These are phyloP conservation scores for Axis porcinus DNA, from an alignment of 2,113 vertebrate species.

Conservation along the genomic window DNA sequence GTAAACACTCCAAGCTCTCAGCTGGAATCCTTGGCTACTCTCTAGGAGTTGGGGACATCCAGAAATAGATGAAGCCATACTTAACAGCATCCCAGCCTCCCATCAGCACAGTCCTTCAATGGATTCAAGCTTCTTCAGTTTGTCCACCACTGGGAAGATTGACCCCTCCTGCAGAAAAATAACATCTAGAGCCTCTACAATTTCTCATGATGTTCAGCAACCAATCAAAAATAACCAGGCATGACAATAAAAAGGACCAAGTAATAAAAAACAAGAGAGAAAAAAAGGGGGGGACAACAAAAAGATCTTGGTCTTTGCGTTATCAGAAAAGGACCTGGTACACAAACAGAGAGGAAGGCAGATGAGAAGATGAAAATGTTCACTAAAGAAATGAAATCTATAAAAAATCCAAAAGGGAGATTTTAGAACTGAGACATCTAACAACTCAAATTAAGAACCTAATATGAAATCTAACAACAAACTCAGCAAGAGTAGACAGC, in stretches of 20 bases:
- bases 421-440: neutral
- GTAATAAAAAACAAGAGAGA: neutral
- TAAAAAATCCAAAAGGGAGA: neutral
- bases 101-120: neutral
- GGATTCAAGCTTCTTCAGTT: neutral
- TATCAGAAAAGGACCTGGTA: neutral
- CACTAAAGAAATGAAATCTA: neutral
- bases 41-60: neutral
- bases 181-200: neutral
- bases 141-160: neutral
- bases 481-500: neutral
- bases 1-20: neutral
- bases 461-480: neutral
- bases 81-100: neutral
- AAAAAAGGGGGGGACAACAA: neutral
- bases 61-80: neutral
- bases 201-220: neutral
- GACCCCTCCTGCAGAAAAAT: neutral
- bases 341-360: neutral
- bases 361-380: neutral
- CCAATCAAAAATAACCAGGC: neutral
- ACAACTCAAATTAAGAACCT: neutral
- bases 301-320: neutral
- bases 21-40: neutral
- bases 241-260: neutral